phyloP scores from a whole-genome alignment of 2,113 vertebrate species.

The Glaucomys volans region DNA sequence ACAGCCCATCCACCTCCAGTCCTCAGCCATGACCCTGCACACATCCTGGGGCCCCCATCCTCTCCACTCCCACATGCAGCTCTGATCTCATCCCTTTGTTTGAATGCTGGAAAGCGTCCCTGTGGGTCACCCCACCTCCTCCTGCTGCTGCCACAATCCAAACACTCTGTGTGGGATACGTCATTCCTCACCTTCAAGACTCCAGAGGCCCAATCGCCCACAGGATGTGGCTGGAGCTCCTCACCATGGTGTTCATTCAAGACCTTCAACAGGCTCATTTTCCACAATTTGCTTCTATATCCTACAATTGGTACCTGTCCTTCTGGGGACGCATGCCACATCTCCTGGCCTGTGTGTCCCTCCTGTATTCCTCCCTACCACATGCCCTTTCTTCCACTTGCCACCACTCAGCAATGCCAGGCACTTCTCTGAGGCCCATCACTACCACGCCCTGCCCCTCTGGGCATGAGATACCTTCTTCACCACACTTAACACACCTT shows the following conservation, averaged over 20 bases:
- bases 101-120: not conserved
- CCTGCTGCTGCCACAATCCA: not conserved
- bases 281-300: not conserved
- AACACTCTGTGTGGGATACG: not conserved
- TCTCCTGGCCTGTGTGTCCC: accelerated
- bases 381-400: not conserved
- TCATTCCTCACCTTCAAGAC: not conserved
- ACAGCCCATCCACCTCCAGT: not conserved
- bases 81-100: not conserved
- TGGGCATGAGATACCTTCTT: not conserved
- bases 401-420: not conserved
- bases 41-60: not conserved
- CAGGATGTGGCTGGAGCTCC: not conserved
- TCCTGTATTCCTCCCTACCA: not conserved
- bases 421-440: not conserved
- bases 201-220: not conserved
- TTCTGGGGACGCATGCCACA: accelerated
- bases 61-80: not conserved
- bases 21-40: not conserved
- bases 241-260: accelerated
- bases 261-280: not conserved
- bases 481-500: not conserved
- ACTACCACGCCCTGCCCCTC: not conserved
- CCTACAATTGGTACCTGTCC: not conserved
- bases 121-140: not conserved